Percentiles rank a stretch among this genome's conserved stretches.
These are phyloP conservation scores for Odontesthes bonariensis DNA, from an alignment of 2,113 vertebrate genomes.

Conservation along the genomic window DNA sequence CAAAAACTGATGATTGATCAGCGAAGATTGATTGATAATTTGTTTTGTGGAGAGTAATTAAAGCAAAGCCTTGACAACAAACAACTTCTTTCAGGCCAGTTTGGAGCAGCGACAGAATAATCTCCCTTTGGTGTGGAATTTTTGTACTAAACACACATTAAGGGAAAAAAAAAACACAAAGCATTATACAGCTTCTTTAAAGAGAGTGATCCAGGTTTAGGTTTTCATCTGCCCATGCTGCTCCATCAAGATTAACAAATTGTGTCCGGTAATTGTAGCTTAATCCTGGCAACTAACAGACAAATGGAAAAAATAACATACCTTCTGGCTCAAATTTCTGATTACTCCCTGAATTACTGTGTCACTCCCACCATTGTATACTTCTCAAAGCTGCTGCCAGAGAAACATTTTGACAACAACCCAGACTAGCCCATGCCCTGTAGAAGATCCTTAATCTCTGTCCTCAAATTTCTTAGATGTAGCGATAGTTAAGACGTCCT, in stretches of 20 bases:
- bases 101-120: neutral
- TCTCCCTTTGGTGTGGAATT: neutral
- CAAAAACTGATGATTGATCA: neutral
- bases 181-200: neutral
- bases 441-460: neutral
- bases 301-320: too few relatives aligned
- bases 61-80: neutral
- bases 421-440: neutral
- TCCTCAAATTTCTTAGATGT: constrained; percentile 9
- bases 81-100: neutral
- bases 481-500: constrained; percentile 12
- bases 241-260: neutral
- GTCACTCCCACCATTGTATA: neutral
- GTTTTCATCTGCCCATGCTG: neutral
- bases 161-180: too few relatives aligned
- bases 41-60: neutral
- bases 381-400: neutral
- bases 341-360: neutral
- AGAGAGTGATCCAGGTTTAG: neutral
- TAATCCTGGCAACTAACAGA: neutral
- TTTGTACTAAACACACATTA: neutral
- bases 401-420: neutral
- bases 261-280: neutral
- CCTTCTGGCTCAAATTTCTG: neutral
- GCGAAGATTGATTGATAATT: too few relatives aligned